Conservation (phyloP, 2,113 vertebrate species). For the Megaptera novaeangliae region DNA sequence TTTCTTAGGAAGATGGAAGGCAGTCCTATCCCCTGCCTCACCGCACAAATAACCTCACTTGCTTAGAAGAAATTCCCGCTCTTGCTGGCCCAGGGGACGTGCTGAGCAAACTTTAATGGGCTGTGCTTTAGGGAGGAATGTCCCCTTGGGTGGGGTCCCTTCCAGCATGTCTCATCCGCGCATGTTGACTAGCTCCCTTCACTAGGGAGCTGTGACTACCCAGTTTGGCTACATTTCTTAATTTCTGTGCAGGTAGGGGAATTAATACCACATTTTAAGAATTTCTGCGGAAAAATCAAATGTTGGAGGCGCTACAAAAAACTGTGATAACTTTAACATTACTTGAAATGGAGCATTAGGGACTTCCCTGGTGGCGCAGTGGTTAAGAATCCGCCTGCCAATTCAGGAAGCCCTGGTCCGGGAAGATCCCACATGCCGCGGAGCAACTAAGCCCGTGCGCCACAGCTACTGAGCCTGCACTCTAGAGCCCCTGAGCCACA, state of each 20-base stretch:
- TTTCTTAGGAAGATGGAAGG: conserved; percentile 34
- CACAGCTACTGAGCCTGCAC: no score
- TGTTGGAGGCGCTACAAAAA: background rate
- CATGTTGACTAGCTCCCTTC: background rate
- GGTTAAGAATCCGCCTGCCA: no score
- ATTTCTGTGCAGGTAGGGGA: background rate
- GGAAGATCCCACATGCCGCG: no score
- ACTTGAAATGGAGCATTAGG: conserved; percentile 16
- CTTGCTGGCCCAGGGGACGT: background rate
- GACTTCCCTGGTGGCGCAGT: no score
- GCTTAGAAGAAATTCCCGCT: background rate
- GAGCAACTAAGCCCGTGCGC: no score
- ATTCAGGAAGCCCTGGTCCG: no score
- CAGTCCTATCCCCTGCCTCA: background rate
- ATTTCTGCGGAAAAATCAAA: background rate
- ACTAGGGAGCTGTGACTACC: background rate
- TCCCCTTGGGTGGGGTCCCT: background rate
- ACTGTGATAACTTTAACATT: conserved; percentile 10
- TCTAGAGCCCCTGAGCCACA: no score
- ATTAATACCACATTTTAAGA: conserved; percentile 27
- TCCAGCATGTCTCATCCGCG: background rate
- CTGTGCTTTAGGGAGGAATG: background rate
- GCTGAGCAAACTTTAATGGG: background rate
- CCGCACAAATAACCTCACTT: background rate
- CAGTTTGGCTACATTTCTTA: background rate